Evolutionary conservation across 1,140 invertebrate genomes (phyloP).

Genomic region (Drosophila orosa): DNA sequence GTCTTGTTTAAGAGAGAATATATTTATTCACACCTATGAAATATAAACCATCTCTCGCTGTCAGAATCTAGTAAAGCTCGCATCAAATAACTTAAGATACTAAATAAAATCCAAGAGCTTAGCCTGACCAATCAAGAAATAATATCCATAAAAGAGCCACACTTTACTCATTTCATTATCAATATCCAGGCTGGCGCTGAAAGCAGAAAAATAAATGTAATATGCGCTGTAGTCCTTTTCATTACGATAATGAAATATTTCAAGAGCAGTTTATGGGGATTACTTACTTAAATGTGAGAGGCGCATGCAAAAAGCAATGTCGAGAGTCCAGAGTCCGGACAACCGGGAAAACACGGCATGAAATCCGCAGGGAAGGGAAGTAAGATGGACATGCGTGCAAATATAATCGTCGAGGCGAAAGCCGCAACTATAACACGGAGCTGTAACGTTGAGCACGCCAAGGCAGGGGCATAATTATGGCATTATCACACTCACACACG

Average conservation of each 20-base stretch:
- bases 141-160: not conserved
- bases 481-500: conserved; percentile 67
- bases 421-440: conserved; percentile 62
- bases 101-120: not conserved
- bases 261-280: conserved; percentile 80
- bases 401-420: conserved; percentile 63
- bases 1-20: not conserved
- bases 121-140: conserved; percentile 7
- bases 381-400: conserved; percentile 67
- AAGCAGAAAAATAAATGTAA: conserved; percentile 60
- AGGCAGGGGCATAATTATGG: conserved; percentile 76
- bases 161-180: conserved; percentile 63
- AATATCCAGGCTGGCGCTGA: conserved; percentile 48
- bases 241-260: conserved; percentile 82
- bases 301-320: conserved; percentile 68
- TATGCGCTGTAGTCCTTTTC: conserved; percentile 70
- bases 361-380: conserved; percentile 21
- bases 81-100: not conserved
- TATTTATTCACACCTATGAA: no score
- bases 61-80: not conserved
- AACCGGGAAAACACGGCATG: conserved; percentile 64
- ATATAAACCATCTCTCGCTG: no score
- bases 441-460: conserved; percentile 58
- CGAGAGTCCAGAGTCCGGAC: conserved; percentile 41
- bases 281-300: conserved; percentile 71